Evolutionary conservation across 2,113 vertebrate genomes (phyloP), one percentile per base, ranked within the genome.

Genomic region (Psilopsiagon aurifrons): DNA sequence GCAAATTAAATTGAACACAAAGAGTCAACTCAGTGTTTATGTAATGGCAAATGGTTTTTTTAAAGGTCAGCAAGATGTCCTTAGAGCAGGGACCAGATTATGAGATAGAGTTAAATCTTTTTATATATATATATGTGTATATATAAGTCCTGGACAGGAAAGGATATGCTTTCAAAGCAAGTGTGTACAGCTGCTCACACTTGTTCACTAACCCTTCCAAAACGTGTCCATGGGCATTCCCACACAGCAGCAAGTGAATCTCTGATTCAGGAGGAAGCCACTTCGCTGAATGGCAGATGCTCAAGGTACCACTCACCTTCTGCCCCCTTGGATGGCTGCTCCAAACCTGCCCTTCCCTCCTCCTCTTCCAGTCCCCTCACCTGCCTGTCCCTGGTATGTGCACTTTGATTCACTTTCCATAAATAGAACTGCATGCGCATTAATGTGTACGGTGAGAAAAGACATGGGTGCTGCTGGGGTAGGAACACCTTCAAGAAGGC

Each of bases 331-430:
- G 35, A 78, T 39, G 52, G 62, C 51, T 93, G 46, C 57, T 91
- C 71, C 85, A 73, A 64, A 57, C 37, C 55, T 68, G 39, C 54
- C 47, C 33, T 71, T 70, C 70, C 20, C 47, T 85, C 28, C 24
- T n/a, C 31, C 15, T 67, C n/a, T 63, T 54, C n/a, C 49, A 63
- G 27, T 5, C n/a, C 17, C 23, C 59, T 78, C 23, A 6, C 60
- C 73, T 2, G 0, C 3, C n/a, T 1, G 1, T 51, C 37, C 51
- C 85, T 1, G 0, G 27, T 59, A 49, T 0, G 3, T 44, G 39
- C 9, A 6, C 73, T 70, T 60, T 2, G n/a, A 18, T 43, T 84
- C 1, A 2, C 54, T 74, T 77, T 27, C 49, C 37, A 18, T 51
- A 41, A 47, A 23, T 24, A 74, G 16, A 46, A 29, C 31, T 1